A percentile compares a stretch with the other conserved stretches of the same genome.
phyloP scores from a whole-genome alignment of 2,113 vertebrate genomes.

The Sapayoa aenigma region DNA sequence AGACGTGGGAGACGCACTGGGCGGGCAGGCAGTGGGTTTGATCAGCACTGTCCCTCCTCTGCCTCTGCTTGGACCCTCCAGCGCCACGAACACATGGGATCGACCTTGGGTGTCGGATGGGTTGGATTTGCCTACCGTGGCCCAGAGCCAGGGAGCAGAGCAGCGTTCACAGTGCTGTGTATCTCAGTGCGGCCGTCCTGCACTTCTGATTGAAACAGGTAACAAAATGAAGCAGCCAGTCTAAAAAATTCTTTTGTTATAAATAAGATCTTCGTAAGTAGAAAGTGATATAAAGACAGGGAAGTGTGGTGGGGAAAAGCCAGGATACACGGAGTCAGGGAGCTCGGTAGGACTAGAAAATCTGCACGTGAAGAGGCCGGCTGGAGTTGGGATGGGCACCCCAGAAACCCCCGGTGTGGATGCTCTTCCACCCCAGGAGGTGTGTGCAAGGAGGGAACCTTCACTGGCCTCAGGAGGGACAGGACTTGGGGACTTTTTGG shows the following conservation, averaged over 20 bases:
- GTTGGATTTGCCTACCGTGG: neutral
- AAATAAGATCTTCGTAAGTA: slow-evolving; percentile 68
- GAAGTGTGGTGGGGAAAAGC: neutral
- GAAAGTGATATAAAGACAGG: slow-evolving; percentile 73
- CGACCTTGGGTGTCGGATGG: neutral
- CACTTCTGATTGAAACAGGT: slow-evolving; percentile 52
- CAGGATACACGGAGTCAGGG: neutral
- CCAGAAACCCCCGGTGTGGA: neutral
- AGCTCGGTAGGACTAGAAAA: slow-evolving; percentile 46
- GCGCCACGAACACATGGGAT: neutral
- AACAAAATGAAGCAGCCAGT: slow-evolving; percentile 69
- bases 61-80: neutral
- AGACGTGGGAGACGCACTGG: neutral
- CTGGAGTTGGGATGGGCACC: neutral
- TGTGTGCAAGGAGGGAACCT: neutral
- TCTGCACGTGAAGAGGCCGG: slow-evolving; percentile 4
- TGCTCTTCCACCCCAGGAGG: accelerated
- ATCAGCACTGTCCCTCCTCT: slow-evolving; percentile 18
- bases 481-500: neutral
- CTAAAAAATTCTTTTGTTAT: slow-evolving; percentile 71
- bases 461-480: accelerated
- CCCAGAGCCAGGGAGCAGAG: slow-evolving; percentile 52
- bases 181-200: slow-evolving; percentile 63
- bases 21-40: neutral
- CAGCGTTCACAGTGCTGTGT: slow-evolving; percentile 77